Conservation (phyloP, 2,888 invertebrate species). For the Agrotis clavis region DNA sequence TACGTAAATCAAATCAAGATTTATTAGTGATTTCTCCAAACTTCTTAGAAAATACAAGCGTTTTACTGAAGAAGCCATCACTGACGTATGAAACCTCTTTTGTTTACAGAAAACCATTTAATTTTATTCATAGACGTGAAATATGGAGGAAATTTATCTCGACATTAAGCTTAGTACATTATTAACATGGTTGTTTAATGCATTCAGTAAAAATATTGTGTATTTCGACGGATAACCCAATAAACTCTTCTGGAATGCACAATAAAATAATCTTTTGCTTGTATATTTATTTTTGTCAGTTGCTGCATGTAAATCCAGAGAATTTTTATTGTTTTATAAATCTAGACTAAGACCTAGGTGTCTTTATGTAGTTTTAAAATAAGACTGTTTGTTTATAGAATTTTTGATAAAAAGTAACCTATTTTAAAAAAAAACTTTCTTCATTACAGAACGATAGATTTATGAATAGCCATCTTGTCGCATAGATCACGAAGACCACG, state of each 20-base stretch:
- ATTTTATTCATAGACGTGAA: slow-evolving; percentile 56
- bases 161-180: slow-evolving; percentile 61
- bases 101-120: slow-evolving; percentile 61
- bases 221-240: slow-evolving; percentile 43
- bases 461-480: too few species aligned
- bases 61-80: slow-evolving; percentile 41
- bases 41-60: slow-evolving; percentile 49
- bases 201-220: slow-evolving; percentile 48
- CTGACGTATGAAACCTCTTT: slow-evolving; percentile 51
- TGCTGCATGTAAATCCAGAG: slow-evolving; percentile 30
- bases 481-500: too few species aligned
- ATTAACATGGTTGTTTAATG: slow-evolving; percentile 58
- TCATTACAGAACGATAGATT: too few species aligned
- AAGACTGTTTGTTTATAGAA: slow-evolving; percentile 13
- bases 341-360: slow-evolving; percentile 38
- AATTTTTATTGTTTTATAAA: slow-evolving; percentile 33
- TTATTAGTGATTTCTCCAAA: slow-evolving; percentile 51
- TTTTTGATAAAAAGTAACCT: background rate
- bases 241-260: slow-evolving; percentile 42
- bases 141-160: slow-evolving; percentile 55
- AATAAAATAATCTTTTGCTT: slow-evolving; percentile 55
- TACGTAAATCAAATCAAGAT: slow-evolving; percentile 61
- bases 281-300: slow-evolving; percentile 49
- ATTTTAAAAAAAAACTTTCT: background rate
- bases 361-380: slow-evolving; percentile 9